Evolutionary conservation across 1,140 invertebrate genomes (phyloP), one percentile per base, ranked within the genome.

Genomic region (Lineus longissimus): DNA sequence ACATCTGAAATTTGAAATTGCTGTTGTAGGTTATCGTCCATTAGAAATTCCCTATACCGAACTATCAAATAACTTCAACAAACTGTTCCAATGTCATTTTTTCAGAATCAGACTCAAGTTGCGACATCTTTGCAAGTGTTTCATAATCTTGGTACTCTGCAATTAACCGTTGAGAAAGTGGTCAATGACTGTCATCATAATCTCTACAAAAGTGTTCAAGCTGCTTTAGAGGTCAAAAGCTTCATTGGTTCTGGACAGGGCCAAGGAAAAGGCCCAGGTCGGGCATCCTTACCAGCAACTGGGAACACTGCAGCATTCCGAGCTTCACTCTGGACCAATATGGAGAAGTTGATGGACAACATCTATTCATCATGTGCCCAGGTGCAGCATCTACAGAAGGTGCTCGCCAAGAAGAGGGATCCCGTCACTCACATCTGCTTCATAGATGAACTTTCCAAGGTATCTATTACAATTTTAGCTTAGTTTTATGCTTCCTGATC

Each of bases 301-400:
- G 85, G 85, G 45, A 86, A 89, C 61, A 87, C 88, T 9, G 86
- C 89, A 71, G 86, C 87, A 69, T 89, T 92, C 70, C 80, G 90
- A 41, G 86, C 86, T 43, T 87, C 86, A 67, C 84, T 94, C 33
- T 93, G 91, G 90, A 86, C 86, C 65, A 90, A 88, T 69, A 84
- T 93, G 71, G 90, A 93, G 80, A 88, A 88, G 77, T 73, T 90
- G 23, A 88, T 91, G 74, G 88, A 90, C 67, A 85, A 85, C 61
- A 86, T 92, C 57, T 89, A 86, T 70, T 84, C 84, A 47, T 84
- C 86, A 59, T 90, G 88, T 80, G 83, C 86, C 70, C 89, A 91
- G 78, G 70, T 81, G 15, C 75, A 79, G 61, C 79, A 81, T 64
- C 70, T 83, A 11, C 82, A 83, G 69, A 78, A 79, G 73, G 82